These are phyloP conservation scores for Tapirus indicus DNA, from an alignment of 2,797 vertebrate genomes.

Conservation along the genomic window DNA sequence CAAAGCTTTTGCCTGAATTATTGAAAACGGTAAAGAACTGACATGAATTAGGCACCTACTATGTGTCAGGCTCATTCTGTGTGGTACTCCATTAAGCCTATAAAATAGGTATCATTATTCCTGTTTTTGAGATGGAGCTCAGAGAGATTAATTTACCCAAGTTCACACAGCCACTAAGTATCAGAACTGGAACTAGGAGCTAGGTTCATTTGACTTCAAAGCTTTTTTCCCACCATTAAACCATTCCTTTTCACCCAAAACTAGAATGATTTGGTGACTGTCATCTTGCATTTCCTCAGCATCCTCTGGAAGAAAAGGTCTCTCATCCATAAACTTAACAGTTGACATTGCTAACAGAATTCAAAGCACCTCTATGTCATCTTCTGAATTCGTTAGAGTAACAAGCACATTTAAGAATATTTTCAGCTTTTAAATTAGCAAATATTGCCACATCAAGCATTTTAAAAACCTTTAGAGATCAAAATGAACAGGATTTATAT, in stretches of 20 bases:
- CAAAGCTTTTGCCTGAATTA: slow-evolving; percentile 22
- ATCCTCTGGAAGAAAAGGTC: neutral
- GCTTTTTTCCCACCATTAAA: neutral
- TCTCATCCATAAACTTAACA: neutral
- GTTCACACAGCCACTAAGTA: neutral
- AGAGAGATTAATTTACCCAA: slow-evolving; percentile 7
- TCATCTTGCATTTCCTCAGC: slow-evolving; percentile 7
- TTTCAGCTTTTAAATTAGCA: slow-evolving; percentile 45
- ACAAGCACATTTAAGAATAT: slow-evolving; percentile 18
- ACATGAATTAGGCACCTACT: neutral
- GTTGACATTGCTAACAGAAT: neutral
- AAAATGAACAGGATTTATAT: slow-evolving; percentile 41
- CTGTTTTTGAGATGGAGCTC: neutral
- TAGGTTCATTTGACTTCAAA: neutral
- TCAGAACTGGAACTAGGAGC: neutral
- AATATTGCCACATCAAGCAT: slow-evolving; percentile 11
- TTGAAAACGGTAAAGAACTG: neutral
- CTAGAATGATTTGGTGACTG: neutral
- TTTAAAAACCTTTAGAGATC: neutral
- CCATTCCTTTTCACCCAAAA: neutral
- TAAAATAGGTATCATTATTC: neutral
- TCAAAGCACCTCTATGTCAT: neutral
- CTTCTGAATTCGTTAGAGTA: neutral
- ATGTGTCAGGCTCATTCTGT: neutral
- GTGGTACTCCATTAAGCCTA: neutral